Evolutionary conservation across 2,888 invertebrate species (phyloP).

Genomic region (Tetragonula carbonaria): DNA sequence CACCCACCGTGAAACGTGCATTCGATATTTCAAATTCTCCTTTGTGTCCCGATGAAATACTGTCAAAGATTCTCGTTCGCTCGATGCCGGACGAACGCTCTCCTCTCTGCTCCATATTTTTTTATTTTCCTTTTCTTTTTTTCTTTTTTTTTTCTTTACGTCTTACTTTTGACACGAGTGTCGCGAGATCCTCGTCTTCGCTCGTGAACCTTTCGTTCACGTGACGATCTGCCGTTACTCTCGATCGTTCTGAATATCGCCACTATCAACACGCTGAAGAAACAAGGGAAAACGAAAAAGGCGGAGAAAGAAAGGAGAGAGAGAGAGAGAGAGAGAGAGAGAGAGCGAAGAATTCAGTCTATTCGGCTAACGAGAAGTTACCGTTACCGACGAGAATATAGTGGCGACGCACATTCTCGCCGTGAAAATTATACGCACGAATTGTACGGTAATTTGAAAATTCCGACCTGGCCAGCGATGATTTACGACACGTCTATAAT

Average conservation of each 20-base stretch:
- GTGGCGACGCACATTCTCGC: neutral
- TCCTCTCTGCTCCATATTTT: neutral
- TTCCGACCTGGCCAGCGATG: slow-evolving; percentile 12
- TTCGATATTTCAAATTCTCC: slow-evolving; percentile 40
- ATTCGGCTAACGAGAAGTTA: neutral
- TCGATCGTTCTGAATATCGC: too few relatives aligned
- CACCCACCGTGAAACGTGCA: neutral
- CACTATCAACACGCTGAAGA: too few relatives aligned
- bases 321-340: too few relatives aligned
- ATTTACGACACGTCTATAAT: slow-evolving; percentile 51
- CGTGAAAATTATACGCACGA: slow-evolving; percentile 8
- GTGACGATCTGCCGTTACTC: too few relatives aligned
- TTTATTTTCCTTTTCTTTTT: too few relatives aligned
- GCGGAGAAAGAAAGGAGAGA: too few relatives aligned
- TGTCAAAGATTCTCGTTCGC: neutral
- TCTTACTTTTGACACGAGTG: neutral
- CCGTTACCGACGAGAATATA: neutral
- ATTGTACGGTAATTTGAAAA: slow-evolving; percentile 24
- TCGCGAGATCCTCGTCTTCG: neutral
- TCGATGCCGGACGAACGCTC: neutral
- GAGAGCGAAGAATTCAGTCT: neutral
- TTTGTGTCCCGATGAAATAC: slow-evolving; percentile 35
- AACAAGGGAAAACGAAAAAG: too few relatives aligned
- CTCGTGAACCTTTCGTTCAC: too few relatives aligned
- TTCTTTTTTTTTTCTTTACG: too few relatives aligned